These are phyloP conservation scores for Hydrophis major DNA, from an alignment of 2,797 vertebrate species.

Conservation along the genomic window DNA sequence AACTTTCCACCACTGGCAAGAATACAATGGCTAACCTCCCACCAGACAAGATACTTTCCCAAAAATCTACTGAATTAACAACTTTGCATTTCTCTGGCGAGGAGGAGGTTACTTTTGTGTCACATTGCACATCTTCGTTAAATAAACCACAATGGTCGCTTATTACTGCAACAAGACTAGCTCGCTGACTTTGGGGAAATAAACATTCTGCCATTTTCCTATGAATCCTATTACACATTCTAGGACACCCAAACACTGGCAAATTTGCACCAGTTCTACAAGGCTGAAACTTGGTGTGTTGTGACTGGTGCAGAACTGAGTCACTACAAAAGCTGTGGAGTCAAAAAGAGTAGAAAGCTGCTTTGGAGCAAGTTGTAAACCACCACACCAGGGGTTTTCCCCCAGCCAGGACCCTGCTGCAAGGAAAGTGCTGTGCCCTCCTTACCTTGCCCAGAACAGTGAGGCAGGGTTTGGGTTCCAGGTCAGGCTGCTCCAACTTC, in stretches of 20 bases:
- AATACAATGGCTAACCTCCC: background rate
- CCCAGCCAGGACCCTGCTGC: background rate
- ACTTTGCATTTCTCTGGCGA: background rate
- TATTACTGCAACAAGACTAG: background rate
- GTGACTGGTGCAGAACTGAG: background rate
- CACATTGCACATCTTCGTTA: background rate
- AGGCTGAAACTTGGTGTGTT: background rate
- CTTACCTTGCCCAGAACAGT: slow-evolving; percentile 97
- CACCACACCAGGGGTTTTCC: background rate
- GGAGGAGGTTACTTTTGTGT: background rate
- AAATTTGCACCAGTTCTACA: background rate
- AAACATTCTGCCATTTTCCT: background rate
- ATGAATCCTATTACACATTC: background rate
- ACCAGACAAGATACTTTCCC: background rate
- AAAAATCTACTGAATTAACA: background rate
- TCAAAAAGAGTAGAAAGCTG: background rate
- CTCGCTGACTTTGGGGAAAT: background rate
- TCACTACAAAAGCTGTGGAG: too few species aligned
- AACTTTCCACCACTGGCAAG: background rate
- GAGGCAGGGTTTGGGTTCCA: slow-evolving; percentile 94
- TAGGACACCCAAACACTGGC: background rate
- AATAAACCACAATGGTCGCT: background rate
- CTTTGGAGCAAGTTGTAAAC: background rate
- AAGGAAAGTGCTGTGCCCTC: background rate
- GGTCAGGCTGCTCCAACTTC: slow-evolving; percentile 93